Evolutionary conservation across 2,797 vertebrate species (phyloP).

Genomic region (Sebastes flavidus): DNA sequence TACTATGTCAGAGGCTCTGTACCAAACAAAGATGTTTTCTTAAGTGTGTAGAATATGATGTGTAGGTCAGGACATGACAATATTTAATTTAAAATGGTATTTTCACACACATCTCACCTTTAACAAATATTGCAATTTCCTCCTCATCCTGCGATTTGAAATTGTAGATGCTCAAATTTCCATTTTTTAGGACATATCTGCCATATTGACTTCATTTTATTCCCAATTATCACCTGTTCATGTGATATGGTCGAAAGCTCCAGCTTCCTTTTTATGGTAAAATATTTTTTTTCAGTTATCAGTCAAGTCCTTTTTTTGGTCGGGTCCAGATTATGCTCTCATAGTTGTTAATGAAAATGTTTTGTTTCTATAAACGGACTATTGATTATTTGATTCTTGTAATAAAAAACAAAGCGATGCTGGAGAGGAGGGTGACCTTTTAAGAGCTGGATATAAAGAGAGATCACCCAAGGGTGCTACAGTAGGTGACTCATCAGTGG

Average conservation of each 20-base stretch:
- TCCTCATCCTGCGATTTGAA: no score
- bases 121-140: no score
- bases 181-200: neutral
- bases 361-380: neutral
- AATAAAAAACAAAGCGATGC: neutral
- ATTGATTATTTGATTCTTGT: constrained; percentile 10
- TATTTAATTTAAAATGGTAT: no score
- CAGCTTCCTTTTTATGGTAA: neutral
- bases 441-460: constrained; percentile 10
- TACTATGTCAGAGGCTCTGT: no score
- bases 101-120: no score
- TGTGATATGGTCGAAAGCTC: neutral
- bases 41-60: no score
- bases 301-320: neutral
- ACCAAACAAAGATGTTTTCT: no score
- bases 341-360: neutral
- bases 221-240: neutral
- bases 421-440: constrained; percentile 50
- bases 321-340: neutral
- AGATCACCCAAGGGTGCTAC: constrained; percentile 18
- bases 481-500: constrained; percentile 20
- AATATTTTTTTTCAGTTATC: neutral
- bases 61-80: no score
- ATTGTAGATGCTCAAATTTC: neutral
- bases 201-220: neutral